Evolutionary conservation across 2,113 vertebrate species (phyloP).

Genomic region (Oceanodroma tethys): DNA sequence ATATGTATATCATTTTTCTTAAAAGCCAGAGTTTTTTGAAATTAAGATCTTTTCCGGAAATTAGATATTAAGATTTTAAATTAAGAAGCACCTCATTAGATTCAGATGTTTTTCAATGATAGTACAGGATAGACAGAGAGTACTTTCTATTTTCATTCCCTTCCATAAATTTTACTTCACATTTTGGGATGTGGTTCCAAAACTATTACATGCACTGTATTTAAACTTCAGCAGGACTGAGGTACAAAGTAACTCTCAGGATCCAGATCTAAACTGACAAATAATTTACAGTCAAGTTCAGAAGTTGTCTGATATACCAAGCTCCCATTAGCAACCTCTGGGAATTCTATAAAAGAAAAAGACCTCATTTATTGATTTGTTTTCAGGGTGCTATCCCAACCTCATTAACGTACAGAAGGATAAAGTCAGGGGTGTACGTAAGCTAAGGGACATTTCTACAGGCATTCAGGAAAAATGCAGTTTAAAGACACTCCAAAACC

Average conservation of each 20-base stretch:
- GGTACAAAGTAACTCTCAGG: background rate
- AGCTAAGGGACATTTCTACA: background rate
- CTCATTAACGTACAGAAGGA: background rate
- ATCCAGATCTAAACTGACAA: background rate
- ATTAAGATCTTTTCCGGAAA: background rate
- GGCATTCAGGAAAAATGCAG: background rate
- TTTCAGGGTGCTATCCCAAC: background rate
- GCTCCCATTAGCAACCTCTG: background rate
- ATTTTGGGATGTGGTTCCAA: background rate
- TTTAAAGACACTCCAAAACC: background rate
- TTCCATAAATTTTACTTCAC: background rate
- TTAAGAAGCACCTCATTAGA: background rate
- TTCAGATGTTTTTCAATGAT: background rate
- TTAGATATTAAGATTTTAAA: background rate
- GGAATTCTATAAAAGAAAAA: background rate
- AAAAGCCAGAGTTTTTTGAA: background rate
- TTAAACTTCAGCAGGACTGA: background rate
- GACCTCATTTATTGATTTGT: fast-evolving
- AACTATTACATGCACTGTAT: background rate
- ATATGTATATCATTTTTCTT: background rate
- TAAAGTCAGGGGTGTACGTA: background rate
- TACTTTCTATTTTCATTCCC: background rate
- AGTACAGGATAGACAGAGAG: background rate
- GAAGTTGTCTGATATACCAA: background rate
- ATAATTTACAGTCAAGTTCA: background rate